phyloP scores from a whole-genome alignment of 2,113 vertebrate species.

The Saccopteryx bilineata region DNA sequence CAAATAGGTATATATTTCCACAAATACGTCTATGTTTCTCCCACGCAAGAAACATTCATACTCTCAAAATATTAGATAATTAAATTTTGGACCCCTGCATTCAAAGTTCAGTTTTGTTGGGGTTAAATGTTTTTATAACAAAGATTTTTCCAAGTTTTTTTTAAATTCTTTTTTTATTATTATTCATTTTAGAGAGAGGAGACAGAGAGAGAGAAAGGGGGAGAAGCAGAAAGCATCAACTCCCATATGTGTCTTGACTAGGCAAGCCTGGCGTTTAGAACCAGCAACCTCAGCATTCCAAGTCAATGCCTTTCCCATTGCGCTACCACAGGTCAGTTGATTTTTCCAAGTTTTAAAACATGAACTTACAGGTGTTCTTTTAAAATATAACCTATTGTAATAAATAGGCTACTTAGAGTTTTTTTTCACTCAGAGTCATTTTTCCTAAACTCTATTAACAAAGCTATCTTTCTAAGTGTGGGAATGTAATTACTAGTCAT shows the following conservation, averaged over 20 bases:
- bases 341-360: slow-evolving; percentile 56
- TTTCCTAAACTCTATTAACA: slow-evolving; percentile 54
- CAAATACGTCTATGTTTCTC: slow-evolving; percentile 3
- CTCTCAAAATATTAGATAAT: slow-evolving; percentile 3
- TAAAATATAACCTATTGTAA: not conserved
- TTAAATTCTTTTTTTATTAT: too few species aligned
- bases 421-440: not conserved
- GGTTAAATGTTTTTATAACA: slow-evolving; percentile 43
- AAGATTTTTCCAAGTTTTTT: slow-evolving; percentile 45
- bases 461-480: not conserved
- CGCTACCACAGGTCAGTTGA: too few species aligned
- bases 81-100: not conserved
- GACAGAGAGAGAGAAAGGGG: too few species aligned
- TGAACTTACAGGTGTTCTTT: not conserved
- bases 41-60: not conserved
- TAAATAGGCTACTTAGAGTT: not conserved
- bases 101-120: slow-evolving; percentile 15
- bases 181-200: too few species aligned
- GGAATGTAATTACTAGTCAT: slow-evolving; percentile 45
- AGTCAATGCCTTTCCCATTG: too few species aligned
- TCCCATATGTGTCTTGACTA: too few species aligned
- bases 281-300: too few species aligned
- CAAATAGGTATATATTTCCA: slow-evolving; percentile 29
- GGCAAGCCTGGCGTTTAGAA: too few species aligned
- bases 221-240: too few species aligned